These are phyloP conservation scores for Cylloceria caligata DNA, from an alignment of 2,888 invertebrate species.

Conservation along the genomic window DNA sequence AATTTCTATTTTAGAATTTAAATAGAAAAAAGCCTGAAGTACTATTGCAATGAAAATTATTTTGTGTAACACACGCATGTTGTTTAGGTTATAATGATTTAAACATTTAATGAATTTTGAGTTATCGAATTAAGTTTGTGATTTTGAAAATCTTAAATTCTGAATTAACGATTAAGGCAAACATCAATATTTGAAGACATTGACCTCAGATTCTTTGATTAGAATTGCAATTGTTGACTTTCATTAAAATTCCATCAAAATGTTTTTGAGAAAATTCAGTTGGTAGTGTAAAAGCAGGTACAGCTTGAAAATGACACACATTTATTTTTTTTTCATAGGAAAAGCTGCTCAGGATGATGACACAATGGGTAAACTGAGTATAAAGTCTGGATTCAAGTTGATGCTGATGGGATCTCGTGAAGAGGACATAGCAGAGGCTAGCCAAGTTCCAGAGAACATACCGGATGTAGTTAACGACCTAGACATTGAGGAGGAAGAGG, in stretches of 20 bases:
- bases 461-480: constrained; percentile 96
- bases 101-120: not conserved
- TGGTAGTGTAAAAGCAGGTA: not conserved
- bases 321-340: constrained; percentile 86
- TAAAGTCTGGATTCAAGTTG: constrained; percentile 95
- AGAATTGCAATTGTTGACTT: too few species aligned
- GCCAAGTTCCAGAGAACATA: constrained; percentile 91
- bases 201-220: too few species aligned
- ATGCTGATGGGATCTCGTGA: constrained; percentile 99
- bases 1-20: not conserved
- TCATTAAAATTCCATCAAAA: too few species aligned
- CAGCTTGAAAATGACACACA: not conserved
- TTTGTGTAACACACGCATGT: too few species aligned
- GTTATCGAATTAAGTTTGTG: not conserved
- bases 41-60: not conserved
- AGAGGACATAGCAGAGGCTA: constrained; percentile 94
- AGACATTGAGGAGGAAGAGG: constrained; percentile 95
- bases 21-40: not conserved
- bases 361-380: constrained; percentile 90
- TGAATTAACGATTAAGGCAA: too few species aligned
- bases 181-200: too few species aligned
- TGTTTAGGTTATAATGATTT: too few species aligned
- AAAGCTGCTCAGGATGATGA: constrained; percentile 94
- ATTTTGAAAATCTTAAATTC: too few species aligned
- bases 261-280: constrained; percentile 1